These are phyloP conservation scores for Aulostomus chinensis DNA, from an alignment of 2,797 vertebrate genomes.

Conservation along the genomic window DNA sequence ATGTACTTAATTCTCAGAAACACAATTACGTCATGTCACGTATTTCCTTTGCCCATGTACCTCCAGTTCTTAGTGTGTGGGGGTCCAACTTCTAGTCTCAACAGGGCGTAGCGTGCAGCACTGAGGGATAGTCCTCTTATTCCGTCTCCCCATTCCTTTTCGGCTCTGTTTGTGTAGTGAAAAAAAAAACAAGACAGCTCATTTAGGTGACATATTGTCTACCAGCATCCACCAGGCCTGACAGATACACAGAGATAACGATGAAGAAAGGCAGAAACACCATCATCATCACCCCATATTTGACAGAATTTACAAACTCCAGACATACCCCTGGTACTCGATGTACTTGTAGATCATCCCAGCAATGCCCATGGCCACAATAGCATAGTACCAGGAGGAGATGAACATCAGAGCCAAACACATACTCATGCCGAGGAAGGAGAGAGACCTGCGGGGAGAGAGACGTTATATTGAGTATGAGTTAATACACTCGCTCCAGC, in stretches of 20 bases:
- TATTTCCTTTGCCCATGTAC: too few species aligned
- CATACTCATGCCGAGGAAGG: slow-evolving; percentile 98
- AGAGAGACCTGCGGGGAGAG: slow-evolving; percentile 85
- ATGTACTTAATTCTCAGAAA: too few species aligned
- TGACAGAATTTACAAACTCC: neutral
- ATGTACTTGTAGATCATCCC: slow-evolving; percentile 99
- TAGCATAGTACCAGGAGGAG: slow-evolving; percentile 98
- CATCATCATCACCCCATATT: neutral
- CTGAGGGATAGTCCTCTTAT: slow-evolving; percentile 96
- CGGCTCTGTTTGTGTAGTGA: slow-evolving; percentile 84
- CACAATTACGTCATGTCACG: too few species aligned
- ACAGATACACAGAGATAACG: neutral
- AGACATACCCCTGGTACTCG: slow-evolving; percentile 95
- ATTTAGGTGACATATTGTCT: neutral
- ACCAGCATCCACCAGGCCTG: neutral
- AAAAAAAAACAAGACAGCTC: too few species aligned
- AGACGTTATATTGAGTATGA: too few species aligned
- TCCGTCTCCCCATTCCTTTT: slow-evolving; percentile 99
- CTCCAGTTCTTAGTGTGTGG: slow-evolving; percentile 99
- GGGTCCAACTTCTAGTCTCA: slow-evolving; percentile 92
- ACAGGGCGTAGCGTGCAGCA: slow-evolving; percentile 90
- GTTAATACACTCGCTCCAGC: too few species aligned
- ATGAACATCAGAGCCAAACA: slow-evolving; percentile 98
- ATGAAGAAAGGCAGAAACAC: neutral
- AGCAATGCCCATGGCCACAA: slow-evolving; percentile 96